A percentile compares a stretch with the other conserved stretches of the same genome.
Conservation (phyloP, 2,888 invertebrate species). For the Drosophila fungiperda region DNA sequence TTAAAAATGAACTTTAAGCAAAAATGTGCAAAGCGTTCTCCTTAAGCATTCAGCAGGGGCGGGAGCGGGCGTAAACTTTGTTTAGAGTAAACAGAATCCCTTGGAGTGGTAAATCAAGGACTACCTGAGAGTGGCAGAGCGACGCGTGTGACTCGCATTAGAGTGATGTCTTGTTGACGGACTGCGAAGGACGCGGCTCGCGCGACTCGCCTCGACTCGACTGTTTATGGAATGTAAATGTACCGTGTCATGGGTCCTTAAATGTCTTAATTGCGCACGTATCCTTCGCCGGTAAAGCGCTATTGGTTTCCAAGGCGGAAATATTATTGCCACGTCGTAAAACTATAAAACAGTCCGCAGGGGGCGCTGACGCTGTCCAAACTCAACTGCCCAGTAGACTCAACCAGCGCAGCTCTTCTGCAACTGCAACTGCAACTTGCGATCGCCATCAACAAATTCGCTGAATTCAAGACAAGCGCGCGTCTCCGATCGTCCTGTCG, state of each 20-base stretch:
- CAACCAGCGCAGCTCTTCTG: slow-evolving; percentile 10
- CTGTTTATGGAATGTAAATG: slow-evolving; percentile 76
- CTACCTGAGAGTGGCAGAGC: slow-evolving; percentile 60
- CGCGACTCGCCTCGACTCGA: slow-evolving; percentile 71
- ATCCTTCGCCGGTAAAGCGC: slow-evolving; percentile 73
- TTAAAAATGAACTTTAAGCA: neutral
- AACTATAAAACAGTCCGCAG: slow-evolving; percentile 83
- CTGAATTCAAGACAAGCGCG: slow-evolving; percentile 71
- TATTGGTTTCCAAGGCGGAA: slow-evolving; percentile 80
- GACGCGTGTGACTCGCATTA: slow-evolving; percentile 79
- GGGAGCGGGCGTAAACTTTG: slow-evolving; percentile 61
- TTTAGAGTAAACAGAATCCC: slow-evolving; percentile 73
- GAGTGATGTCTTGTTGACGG: slow-evolving; percentile 73
- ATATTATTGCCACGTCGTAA: slow-evolving; percentile 84
- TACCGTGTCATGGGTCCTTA: slow-evolving; percentile 83
- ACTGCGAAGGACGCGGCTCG: slow-evolving; percentile 65
- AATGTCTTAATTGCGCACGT: slow-evolving; percentile 81
- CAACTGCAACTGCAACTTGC: slow-evolving; percentile 34
- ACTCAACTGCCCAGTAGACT: slow-evolving; percentile 24
- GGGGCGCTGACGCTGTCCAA: slow-evolving; percentile 55
- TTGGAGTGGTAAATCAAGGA: slow-evolving; percentile 57
- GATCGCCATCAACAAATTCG: slow-evolving; percentile 72
- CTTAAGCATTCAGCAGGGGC: slow-evolving; percentile 30
- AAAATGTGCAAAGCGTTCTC: neutral
- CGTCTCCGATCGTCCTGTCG: slow-evolving; percentile 72